Percentiles rank a stretch among this genome's conserved stretches.
Conservation (phyloP, 2,888 invertebrate genomes). For the Dioctria linearis region DNA sequence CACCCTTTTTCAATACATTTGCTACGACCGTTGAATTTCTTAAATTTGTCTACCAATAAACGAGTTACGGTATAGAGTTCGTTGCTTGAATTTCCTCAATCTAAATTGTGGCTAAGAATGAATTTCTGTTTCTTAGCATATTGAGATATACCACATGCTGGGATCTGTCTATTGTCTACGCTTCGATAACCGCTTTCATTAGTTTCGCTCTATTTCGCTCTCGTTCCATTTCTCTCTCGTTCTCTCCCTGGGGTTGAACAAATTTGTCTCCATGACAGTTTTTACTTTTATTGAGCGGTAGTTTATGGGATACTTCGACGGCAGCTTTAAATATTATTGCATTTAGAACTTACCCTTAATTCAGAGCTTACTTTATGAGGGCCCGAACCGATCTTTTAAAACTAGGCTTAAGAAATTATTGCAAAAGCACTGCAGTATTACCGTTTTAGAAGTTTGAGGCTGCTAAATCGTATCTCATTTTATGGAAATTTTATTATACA, state of each 20-base stretch:
- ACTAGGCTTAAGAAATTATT: constrained; percentile 38
- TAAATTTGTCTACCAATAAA: not conserved
- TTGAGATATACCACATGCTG: not conserved
- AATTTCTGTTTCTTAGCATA: not conserved
- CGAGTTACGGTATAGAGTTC: constrained; percentile 2
- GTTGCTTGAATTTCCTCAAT: not conserved
- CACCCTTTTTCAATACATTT: too few species aligned
- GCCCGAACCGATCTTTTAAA: not conserved
- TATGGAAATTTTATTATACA: constrained; percentile 26
- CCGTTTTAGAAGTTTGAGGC: not conserved
- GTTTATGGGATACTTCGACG: constrained; percentile 43
- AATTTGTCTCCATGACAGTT: constrained; percentile 51
- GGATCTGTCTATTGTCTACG: constrained; percentile 22
- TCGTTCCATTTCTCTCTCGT: too few species aligned
- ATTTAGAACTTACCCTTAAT: constrained; percentile 45
- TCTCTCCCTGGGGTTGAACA: constrained; percentile 1
- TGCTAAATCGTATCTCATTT: not conserved
- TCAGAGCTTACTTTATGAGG: constrained; percentile 37
- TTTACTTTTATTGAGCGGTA: constrained; percentile 49
- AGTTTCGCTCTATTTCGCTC: too few species aligned
- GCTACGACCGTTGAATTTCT: not conserved
- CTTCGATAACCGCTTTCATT: not conserved
- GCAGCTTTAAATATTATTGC: constrained; percentile 49
- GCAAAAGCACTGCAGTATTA: not conserved
- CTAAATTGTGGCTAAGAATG: not conserved